A percentile compares a stretch with the other conserved stretches of the same genome.
These are phyloP conservation scores for Neomorphus geoffroyi DNA, from an alignment of 2,797 vertebrate species.

Conservation along the genomic window DNA sequence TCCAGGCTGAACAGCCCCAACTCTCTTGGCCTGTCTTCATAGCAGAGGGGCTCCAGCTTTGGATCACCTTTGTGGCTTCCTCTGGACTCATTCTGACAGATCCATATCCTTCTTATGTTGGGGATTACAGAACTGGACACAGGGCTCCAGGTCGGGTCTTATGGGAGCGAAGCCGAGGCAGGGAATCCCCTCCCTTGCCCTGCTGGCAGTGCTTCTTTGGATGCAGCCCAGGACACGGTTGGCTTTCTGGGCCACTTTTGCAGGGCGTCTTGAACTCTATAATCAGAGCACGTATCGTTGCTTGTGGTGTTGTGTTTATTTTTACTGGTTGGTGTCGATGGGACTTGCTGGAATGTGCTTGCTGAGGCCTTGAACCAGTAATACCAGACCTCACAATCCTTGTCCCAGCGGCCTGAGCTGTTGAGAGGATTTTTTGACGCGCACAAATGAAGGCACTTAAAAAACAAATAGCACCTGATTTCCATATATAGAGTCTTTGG, in stretches of 20 bases:
- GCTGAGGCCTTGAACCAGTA: neutral
- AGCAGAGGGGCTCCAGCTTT: too few species aligned
- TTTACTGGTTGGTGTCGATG: neutral
- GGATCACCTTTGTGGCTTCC: too few species aligned
- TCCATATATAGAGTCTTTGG: neutral
- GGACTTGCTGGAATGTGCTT: neutral
- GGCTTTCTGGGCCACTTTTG: neutral
- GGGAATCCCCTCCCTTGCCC: too few species aligned
- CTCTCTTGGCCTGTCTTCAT: too few species aligned
- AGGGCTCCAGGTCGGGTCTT: too few species aligned
- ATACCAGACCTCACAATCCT: neutral
- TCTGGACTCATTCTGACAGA: too few species aligned
- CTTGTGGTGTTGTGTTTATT: neutral
- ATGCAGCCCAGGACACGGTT: too few species aligned
- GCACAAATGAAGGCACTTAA: neutral
- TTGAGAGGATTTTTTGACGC: neutral
- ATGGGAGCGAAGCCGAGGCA: too few species aligned
- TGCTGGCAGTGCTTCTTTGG: too few species aligned
- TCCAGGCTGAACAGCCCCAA: too few species aligned
- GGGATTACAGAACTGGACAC: too few species aligned
- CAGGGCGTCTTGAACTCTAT: neutral
- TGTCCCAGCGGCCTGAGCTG: neutral
- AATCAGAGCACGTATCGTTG: neutral
- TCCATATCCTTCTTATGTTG: too few species aligned
- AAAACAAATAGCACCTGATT: neutral